These are phyloP conservation scores for Metellina segmentata DNA, from an alignment of 2,888 invertebrate species.

Conservation along the genomic window DNA sequence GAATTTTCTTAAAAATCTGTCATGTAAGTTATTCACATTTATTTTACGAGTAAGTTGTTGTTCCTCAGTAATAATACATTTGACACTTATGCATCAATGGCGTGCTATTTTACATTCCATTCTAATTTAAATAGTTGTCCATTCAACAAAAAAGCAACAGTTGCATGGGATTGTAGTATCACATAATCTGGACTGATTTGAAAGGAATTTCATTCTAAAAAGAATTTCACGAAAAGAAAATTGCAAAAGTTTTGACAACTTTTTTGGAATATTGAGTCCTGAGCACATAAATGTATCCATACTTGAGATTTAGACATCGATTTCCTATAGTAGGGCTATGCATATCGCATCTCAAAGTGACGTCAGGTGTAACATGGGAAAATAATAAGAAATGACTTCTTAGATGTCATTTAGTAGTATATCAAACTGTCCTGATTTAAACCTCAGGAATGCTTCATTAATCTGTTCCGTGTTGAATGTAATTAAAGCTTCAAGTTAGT, in stretches of 20 bases:
- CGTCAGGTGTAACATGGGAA: no score
- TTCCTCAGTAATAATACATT: background rate
- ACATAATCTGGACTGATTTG: background rate
- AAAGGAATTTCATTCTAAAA: background rate
- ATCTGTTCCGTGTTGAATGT: no score
- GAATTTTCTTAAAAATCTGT: background rate
- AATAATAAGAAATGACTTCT: no score
- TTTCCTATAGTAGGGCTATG: background rate
- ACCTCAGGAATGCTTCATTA: no score
- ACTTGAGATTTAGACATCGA: background rate
- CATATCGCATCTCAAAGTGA: no score
- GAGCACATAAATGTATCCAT: background rate
- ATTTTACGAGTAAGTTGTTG: background rate
- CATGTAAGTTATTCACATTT: background rate
- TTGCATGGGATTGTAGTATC: background rate
- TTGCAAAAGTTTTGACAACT: background rate
- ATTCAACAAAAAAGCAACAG: background rate
- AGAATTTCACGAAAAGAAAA: background rate
- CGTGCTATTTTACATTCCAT: background rate
- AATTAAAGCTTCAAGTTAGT: no score
- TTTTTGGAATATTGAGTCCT: background rate
- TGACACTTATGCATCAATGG: background rate
- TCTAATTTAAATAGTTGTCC: background rate
- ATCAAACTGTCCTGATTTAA: no score
- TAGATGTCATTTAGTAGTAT: no score